A percentile compares a stretch with the other conserved stretches of the same genome.
These are phyloP conservation scores for Polyergus mexicanus DNA, from an alignment of 1,140 invertebrate genomes.

Conservation along the genomic window DNA sequence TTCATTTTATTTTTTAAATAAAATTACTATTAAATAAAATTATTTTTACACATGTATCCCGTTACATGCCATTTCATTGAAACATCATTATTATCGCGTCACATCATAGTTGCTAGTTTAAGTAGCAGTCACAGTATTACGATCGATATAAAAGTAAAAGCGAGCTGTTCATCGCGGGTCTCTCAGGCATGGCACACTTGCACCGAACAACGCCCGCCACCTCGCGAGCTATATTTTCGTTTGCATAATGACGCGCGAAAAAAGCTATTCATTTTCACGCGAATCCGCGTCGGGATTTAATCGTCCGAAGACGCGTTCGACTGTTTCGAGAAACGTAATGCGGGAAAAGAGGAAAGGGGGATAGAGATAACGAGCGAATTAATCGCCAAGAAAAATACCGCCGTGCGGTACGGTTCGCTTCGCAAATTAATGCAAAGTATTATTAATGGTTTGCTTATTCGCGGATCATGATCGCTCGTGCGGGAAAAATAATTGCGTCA, in stretches of 20 bases:
- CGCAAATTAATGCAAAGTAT: conserved; percentile 59
- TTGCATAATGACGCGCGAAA: conserved; percentile 54
- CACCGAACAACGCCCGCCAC: background rate
- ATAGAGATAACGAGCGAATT: conserved; percentile 47
- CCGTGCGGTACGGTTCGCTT: conserved; percentile 19
- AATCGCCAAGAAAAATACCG: conserved; percentile 57
- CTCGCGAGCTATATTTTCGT: conserved; percentile 43
- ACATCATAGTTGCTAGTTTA: background rate
- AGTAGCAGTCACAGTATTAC: too few species aligned
- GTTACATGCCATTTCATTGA: background rate
- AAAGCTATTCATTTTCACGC: conserved; percentile 44
- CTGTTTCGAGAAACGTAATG: conserved; percentile 45
- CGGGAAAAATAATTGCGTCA: conserved; percentile 26
- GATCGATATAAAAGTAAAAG: conserved; percentile 48
- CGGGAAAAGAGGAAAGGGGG: background rate
- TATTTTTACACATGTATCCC: too few species aligned
- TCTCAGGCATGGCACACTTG: background rate
- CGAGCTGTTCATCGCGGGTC: background rate
- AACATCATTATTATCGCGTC: conserved; percentile 10
- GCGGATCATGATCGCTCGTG: conserved; percentile 41
- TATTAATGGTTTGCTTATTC: conserved; percentile 57
- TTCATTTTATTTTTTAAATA: background rate
- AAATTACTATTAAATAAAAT: background rate
- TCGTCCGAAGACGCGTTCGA: conserved; percentile 52
- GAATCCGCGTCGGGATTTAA: conserved; percentile 31